Base-by-base conservation (phyloP, 1,140 invertebrate genomes). In the Tribolium madens region DNA sequence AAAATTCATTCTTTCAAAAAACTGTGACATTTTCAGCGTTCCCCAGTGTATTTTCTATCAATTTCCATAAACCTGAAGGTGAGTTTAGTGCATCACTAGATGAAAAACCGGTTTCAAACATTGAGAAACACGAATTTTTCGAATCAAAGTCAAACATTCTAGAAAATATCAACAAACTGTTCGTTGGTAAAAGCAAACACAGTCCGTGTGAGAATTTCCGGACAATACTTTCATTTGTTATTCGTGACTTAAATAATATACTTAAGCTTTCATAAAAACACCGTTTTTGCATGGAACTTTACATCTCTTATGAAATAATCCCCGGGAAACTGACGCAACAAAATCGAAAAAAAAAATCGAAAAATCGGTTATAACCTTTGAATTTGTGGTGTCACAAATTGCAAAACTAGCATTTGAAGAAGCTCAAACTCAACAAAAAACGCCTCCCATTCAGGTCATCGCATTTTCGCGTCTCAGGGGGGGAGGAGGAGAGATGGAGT, bases 371-470 rank as follows among this genome's bases (percentile, higher is more conserved):
- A 1, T 26, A 26, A 26, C 21, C 21, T 26, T 26, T 26, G 21
- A 26, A 26, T 26, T 26, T 26, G 21, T 5, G 21, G 21, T 26
- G 21, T 26, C 21, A 26, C 21, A 26, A 26, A 69, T 71, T 71
- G 36, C 68, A 46, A 69, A 71, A 12, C 14, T 46, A 47, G 7
- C 6, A 21, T 64, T 42, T 64, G 57, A 64, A 64, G 57, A 64
- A 64, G 57, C 26, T 33, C 52, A 9, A 12, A 3, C 64, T 12
- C 18, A 60, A 75, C 21, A 75, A 75, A 75, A 60, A 26, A 31
- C 10, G 26, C 53, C 64, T 47, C 48, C 18, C 48, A 76, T 71
- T 60, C 50, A 72, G 75, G 75, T 76, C 75, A 76, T 53, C 68
- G 47, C 31, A 50, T 70, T 70, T 48, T 68, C 15, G 46, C 71